Evolutionary conservation across 2,888 invertebrate genomes (phyloP).

Genomic region (Onchidella celtica): DNA sequence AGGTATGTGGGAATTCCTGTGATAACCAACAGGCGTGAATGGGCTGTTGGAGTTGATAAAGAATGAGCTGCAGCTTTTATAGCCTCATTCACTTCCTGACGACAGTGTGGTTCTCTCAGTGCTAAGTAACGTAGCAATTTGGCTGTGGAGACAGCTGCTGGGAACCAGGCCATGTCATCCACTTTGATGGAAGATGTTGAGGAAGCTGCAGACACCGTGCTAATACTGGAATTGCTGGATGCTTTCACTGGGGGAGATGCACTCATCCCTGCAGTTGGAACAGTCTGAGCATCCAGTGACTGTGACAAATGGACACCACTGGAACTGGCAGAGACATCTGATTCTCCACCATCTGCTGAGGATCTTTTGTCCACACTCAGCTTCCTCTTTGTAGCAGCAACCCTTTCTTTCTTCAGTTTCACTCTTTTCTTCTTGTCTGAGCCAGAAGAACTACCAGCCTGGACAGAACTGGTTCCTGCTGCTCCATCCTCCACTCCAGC

Average conservation of each 20-base stretch:
- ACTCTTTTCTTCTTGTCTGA: conserved; percentile 75
- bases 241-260: conserved; percentile 6
- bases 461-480: conserved; percentile 50
- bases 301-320: conserved; percentile 47
- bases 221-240: conserved; percentile 44
- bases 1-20: conserved; percentile 74
- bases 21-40: conserved; percentile 74
- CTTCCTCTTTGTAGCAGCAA: conserved; percentile 36
- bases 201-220: conserved; percentile 39
- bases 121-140: conserved; percentile 75
- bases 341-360: conserved; percentile 49
- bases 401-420: conserved; percentile 71
- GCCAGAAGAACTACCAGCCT: conserved; percentile 65
- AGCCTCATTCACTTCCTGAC: conserved; percentile 68
- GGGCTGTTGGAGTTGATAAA: conserved; percentile 67
- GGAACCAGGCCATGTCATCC: conserved; percentile 78
- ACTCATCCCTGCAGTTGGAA: conserved; percentile 38
- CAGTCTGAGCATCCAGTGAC: conserved; percentile 50
- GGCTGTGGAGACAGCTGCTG: conserved; percentile 74
- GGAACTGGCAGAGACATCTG: conserved; percentile 45
- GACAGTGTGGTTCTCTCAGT: conserved; percentile 72
- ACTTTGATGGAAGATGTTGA: conserved; percentile 50
- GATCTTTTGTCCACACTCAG: conserved; percentile 51
- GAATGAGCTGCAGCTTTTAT: conserved; percentile 71
- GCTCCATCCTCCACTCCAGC: conserved; percentile 33